Percentiles rank a stretch among this genome's conserved stretches.
phyloP scores from a whole-genome alignment of 1,140 invertebrate species.

The Drosophila azteca region DNA sequence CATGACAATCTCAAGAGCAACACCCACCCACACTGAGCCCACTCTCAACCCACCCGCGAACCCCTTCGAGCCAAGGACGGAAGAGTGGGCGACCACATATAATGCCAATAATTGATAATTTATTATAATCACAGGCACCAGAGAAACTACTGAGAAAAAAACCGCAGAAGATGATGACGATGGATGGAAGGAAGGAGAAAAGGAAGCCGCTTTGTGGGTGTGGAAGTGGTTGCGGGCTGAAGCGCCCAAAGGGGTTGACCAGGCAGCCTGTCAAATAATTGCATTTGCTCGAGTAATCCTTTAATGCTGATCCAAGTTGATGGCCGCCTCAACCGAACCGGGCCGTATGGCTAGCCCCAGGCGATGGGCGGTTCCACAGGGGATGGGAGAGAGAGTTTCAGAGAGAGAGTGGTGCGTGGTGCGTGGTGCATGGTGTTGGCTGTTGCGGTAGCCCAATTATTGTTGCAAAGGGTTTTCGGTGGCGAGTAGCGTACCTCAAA shows the following conservation, averaged over 20 bases:
- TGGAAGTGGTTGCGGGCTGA: background rate
- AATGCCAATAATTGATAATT: slow-evolving; percentile 81
- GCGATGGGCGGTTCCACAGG: slow-evolving; percentile 34
- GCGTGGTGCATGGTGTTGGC: slow-evolving; percentile 56
- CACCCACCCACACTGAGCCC: slow-evolving; percentile 17
- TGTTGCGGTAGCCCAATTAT: slow-evolving; percentile 78
- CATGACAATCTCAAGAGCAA: slow-evolving; percentile 38
- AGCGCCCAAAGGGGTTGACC: slow-evolving; percentile 31
- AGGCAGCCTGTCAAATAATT: slow-evolving; percentile 76
- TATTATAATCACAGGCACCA: slow-evolving; percentile 73
- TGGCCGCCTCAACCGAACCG: slow-evolving; percentile 41
- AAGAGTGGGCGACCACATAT: slow-evolving; percentile 44
- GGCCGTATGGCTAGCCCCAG: slow-evolving; percentile 49
- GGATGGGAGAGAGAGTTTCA: slow-evolving; percentile 16
- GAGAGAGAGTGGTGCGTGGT: slow-evolving; percentile 10
- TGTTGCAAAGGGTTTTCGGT: slow-evolving; percentile 71
- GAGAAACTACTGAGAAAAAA: slow-evolving; percentile 29
- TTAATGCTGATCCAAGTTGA: slow-evolving; percentile 83
- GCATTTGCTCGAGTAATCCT: slow-evolving; percentile 83
- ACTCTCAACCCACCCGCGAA: slow-evolving; percentile 27
- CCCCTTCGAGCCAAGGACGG: slow-evolving; percentile 21
- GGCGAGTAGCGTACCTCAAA: slow-evolving; percentile 32
- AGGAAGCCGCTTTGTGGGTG: background rate
- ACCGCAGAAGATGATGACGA: slow-evolving; percentile 20
- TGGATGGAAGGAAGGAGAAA: background rate